phyloP scores from a whole-genome alignment of 2,888 invertebrate genomes.

The Hymenopus coronatus region DNA sequence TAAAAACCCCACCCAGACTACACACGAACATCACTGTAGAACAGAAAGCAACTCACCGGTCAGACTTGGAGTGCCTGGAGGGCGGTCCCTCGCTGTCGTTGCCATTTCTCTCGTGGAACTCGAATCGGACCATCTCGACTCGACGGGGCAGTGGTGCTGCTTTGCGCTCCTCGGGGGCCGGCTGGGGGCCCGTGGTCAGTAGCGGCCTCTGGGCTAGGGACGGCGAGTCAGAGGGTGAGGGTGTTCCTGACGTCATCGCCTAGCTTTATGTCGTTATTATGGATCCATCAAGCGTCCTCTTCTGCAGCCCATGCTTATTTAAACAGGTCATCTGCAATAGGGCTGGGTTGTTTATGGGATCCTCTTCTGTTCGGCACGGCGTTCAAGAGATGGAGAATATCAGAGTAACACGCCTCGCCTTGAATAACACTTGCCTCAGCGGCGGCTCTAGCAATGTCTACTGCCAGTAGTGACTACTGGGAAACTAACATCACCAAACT shows the following conservation, averaged over 20 bases:
- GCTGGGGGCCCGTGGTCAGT: constrained; percentile 22
- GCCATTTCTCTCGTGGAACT: neutral
- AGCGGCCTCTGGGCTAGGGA: constrained; percentile 42
- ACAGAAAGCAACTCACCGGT: neutral
- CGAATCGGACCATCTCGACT: constrained; percentile 16
- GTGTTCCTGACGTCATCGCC: constrained; percentile 43
- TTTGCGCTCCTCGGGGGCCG: neutral
- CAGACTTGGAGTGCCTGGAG: neutral
- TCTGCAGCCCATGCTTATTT: neutral
- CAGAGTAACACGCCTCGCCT: neutral
- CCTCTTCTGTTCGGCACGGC: neutral
- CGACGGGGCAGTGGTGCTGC: constrained; percentile 3
- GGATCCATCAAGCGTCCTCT: neutral
- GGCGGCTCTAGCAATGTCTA: no score
- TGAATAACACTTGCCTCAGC: neutral
- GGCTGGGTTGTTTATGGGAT: neutral
- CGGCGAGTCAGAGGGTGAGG: constrained; percentile 43
- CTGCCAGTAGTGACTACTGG: no score
- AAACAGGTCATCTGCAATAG: neutral
- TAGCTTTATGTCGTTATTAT: neutral
- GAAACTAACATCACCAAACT: no score
- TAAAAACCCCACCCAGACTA: neutral
- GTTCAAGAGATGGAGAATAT: neutral
- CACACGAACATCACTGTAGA: neutral
- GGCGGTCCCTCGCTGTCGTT: neutral